Evolutionary conservation across 2,888 invertebrate genomes (phyloP), one percentile per base, ranked within the genome.

Genomic region (Callosobruchus maculatus): DNA sequence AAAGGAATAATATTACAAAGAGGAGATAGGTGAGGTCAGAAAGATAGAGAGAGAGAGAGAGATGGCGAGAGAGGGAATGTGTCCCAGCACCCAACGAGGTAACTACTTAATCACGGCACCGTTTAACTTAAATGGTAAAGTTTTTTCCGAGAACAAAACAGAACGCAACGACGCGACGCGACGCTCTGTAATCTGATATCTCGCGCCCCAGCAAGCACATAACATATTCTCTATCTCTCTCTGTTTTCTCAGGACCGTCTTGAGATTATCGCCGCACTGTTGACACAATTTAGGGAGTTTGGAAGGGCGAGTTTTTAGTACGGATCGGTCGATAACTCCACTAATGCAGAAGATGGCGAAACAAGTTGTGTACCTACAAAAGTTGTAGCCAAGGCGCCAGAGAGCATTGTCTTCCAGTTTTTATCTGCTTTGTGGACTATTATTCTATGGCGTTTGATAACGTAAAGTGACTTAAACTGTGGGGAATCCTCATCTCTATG

Each of bases 161-260:
- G 9, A 49, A 49, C 49, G 49, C 49, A 49, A 13, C 49, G 18
- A 49, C 49, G 49, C 49, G 49, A 5, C 4, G 18, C 49, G 18
- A 49, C 49, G 49, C 49, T 49, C 82, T 82, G 87, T 86, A 87
- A 86, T 86, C 87, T 86, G 87, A 86, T 86, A 87, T 85, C 84
- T 78, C 78, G 79, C 49, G 49, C 49, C 49, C 49, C 49, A 49
- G 49, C 49, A 49, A 49, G 1, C 49, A 49, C 13, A 13, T 49
- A 49, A 49, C 49, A 49, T 49, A 49, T 5, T 7, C 49, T 49
- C 49, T 49, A 5, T 49, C 49, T 49, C 49, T 49, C 49, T 49
- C 49, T 49, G 49, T 49, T 49, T 18, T 7, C 9, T 13, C 49
- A 49, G 49, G 49, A 49, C 49, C 49, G 49, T 49, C 49, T 7